A percentile compares a stretch with the other conserved stretches of the same genome.
These are phyloP conservation scores for Panthera leo DNA, from an alignment of 2,113 vertebrate species.

Conservation along the genomic window DNA sequence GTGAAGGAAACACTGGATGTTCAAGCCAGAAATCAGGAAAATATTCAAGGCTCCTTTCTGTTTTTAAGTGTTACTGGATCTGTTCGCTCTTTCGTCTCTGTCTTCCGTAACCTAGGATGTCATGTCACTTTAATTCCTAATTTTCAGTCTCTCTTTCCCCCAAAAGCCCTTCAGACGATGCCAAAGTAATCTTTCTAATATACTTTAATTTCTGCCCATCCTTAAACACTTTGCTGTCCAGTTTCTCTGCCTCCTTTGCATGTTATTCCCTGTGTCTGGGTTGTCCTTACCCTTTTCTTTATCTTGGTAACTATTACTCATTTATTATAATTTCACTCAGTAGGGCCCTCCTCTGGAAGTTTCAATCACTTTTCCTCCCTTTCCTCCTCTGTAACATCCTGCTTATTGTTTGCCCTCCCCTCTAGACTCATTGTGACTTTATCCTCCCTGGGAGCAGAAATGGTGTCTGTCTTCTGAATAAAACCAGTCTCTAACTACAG, in stretches of 20 bases:
- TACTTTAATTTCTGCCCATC: not conserved
- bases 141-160: not conserved
- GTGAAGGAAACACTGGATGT: not conserved
- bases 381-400: not conserved
- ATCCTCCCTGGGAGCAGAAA: not conserved
- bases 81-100: not conserved
- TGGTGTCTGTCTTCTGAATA: not conserved
- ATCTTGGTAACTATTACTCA: not conserved
- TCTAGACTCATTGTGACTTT: not conserved
- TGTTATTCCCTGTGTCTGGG: not conserved
- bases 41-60: not conserved
- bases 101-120: not conserved
- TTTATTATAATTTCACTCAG: not conserved
- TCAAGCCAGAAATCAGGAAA: not conserved
- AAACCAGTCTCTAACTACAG: not conserved
- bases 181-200: not conserved
- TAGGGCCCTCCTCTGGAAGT: not conserved
- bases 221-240: not conserved
- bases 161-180: not conserved
- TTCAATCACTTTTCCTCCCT: not conserved
- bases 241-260: not conserved
- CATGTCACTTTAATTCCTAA: not conserved
- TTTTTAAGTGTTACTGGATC: not conserved
- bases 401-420: not conserved
- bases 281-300: not conserved